phyloP scores from a whole-genome alignment of 2,888 invertebrate genomes.

The Drosophila silvestris region DNA sequence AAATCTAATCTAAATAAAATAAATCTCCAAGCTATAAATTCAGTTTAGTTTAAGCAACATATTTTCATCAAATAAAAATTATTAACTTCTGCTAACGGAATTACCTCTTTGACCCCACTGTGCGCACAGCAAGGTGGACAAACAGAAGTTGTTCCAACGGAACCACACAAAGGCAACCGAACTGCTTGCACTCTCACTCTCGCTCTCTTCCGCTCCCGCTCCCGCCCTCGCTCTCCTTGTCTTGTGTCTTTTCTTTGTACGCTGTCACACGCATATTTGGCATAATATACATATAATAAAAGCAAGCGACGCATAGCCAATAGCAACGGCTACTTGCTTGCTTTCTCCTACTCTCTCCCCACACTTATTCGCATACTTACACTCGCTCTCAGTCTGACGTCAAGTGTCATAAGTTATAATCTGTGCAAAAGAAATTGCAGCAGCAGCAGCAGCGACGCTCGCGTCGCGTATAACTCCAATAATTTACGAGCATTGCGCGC shows the following conservation, averaged over 20 bases:
- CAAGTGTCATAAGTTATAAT: constrained; percentile 68
- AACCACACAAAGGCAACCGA: constrained; percentile 33
- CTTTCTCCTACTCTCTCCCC: constrained; percentile 6
- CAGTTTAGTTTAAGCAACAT: background rate
- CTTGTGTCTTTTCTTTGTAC: background rate
- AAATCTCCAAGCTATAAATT: background rate
- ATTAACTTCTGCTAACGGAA: background rate
- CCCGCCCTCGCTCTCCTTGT: background rate
- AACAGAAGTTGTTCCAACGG: constrained; percentile 40
- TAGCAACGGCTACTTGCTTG: constrained; percentile 29
- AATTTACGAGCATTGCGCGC: constrained; percentile 53
- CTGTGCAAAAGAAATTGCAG: constrained; percentile 60
- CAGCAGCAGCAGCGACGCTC: constrained; percentile 22
- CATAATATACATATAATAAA: constrained; percentile 54
- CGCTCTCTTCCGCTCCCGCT: background rate
- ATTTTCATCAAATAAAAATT: background rate
- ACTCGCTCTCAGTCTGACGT: constrained; percentile 7
- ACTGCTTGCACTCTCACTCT: constrained; percentile 2
- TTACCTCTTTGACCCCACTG: background rate
- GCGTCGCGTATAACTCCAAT: constrained; percentile 32
- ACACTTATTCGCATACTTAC: background rate
- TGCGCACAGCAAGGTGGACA: constrained; percentile 9
- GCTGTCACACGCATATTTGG: constrained; percentile 36
- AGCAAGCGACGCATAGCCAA: constrained; percentile 23
- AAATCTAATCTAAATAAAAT: background rate